These are phyloP conservation scores for Chalcis sispes DNA, from an alignment of 2,888 invertebrate genomes.

Conservation along the genomic window DNA sequence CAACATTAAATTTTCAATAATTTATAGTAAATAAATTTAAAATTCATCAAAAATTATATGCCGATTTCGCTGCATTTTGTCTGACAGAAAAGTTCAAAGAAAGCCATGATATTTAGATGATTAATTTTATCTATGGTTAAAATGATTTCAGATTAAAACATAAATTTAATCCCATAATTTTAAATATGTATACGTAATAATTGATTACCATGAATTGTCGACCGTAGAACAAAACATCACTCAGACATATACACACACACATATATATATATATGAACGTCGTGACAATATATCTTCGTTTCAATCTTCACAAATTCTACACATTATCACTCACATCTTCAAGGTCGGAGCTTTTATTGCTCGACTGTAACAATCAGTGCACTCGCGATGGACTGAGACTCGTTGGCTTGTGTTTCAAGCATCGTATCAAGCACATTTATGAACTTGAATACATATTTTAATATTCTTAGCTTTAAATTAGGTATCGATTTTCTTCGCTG, in stretches of 20 bases:
- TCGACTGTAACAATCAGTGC: slow-evolving; percentile 12
- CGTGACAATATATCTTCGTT: slow-evolving; percentile 4
- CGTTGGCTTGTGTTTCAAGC: background rate
- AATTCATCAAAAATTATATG: too few species aligned
- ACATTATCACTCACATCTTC: slow-evolving; percentile 36
- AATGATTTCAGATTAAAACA: background rate
- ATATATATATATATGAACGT: too few species aligned
- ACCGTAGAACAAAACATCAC: slow-evolving; percentile 25
- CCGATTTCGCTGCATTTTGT: too few species aligned
- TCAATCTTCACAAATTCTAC: slow-evolving; percentile 33
- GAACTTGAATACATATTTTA: background rate
- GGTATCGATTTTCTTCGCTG: background rate
- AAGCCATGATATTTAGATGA: slow-evolving; percentile 46
- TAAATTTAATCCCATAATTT: background rate
- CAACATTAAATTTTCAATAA: too few species aligned
- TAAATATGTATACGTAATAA: background rate
- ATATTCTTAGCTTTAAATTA: background rate
- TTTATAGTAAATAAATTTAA: too few species aligned
- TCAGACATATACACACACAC: too few species aligned
- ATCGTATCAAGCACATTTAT: background rate
- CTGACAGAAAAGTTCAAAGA: too few species aligned
- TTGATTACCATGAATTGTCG: slow-evolving; percentile 39
- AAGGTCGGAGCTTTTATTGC: slow-evolving; percentile 36
- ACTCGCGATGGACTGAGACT: background rate
- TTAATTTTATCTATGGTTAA: background rate